These are phyloP conservation scores for Macroteleia sp. DNA, from an alignment of 2,888 invertebrate species.

Conservation along the genomic window DNA sequence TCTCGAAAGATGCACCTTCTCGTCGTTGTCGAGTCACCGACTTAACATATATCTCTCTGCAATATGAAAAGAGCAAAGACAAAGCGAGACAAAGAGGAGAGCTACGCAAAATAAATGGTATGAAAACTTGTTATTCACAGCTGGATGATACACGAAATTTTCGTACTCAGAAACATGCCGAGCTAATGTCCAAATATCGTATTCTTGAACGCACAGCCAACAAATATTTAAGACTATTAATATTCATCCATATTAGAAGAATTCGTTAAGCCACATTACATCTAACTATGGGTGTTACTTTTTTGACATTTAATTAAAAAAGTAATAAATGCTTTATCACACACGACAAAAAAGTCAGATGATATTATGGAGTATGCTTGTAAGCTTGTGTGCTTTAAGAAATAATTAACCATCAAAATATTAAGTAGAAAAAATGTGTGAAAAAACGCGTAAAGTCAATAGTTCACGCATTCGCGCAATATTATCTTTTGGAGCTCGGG, in stretches of 20 bases:
- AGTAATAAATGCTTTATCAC: no score
- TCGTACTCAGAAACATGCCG: slow-evolving; percentile 11
- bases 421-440: slow-evolving; percentile 14
- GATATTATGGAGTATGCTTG: no score
- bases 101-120: slow-evolving; percentile 46
- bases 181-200: slow-evolving; percentile 18
- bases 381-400: no score
- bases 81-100: slow-evolving; percentile 21
- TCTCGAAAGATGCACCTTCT: slow-evolving; percentile 42
- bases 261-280: slow-evolving; percentile 6
- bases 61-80: slow-evolving; percentile 53
- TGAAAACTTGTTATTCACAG: slow-evolving; percentile 57
- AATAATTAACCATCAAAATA: no score
- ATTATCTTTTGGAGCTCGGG: slow-evolving; percentile 70
- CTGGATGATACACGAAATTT: slow-evolving; percentile 55
- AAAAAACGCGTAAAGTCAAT: slow-evolving; percentile 40
- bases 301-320: no score
- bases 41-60: slow-evolving; percentile 61
- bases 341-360: no score
- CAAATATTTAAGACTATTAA: slow-evolving; percentile 22
- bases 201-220: slow-evolving; percentile 5
- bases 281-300: neutral
- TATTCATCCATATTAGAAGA: neutral
- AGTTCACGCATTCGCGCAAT: slow-evolving; percentile 29
- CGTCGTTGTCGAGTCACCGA: slow-evolving; percentile 58